phyloP scores from a whole-genome alignment of 1,140 invertebrate species.

The Zeugodacus cucurbitae region DNA sequence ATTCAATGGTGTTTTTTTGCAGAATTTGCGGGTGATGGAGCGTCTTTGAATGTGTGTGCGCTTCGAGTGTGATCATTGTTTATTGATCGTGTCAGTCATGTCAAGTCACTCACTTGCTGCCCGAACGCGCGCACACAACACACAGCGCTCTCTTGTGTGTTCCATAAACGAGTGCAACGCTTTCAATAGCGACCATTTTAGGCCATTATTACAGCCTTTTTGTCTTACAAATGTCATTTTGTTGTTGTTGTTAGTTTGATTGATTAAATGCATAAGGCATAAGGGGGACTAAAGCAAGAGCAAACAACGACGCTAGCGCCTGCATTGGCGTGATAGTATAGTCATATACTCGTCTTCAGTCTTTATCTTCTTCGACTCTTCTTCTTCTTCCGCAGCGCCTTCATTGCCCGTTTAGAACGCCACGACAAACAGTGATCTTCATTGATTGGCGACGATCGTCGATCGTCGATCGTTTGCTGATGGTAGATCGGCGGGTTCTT shows the following conservation, averaged over 20 bases:
- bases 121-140: neutral
- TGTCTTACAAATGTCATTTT: constrained; percentile 33
- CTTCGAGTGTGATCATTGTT: constrained; percentile 4
- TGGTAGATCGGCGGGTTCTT: neutral
- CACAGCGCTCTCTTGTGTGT: neutral
- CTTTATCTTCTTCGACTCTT: neutral
- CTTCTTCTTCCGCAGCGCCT: neutral
- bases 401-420: neutral
- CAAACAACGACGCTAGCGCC: neutral
- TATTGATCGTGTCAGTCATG: constrained; percentile 32
- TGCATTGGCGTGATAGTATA: neutral
- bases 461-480: neutral
- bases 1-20: neutral
- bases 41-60: neutral
- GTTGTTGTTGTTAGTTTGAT: constrained; percentile 6
- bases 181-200: neutral
- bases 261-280: constrained; percentile 14
- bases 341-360: neutral
- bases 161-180: neutral
- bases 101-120: constrained; percentile 14
- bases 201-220: neutral
- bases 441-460: constrained; percentile 9
- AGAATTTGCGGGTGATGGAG: neutral
- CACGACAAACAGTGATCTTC: neutral
- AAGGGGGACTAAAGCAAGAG: neutral